Conservation (phyloP, 2,888 invertebrate species). For the Empis stercorea region DNA sequence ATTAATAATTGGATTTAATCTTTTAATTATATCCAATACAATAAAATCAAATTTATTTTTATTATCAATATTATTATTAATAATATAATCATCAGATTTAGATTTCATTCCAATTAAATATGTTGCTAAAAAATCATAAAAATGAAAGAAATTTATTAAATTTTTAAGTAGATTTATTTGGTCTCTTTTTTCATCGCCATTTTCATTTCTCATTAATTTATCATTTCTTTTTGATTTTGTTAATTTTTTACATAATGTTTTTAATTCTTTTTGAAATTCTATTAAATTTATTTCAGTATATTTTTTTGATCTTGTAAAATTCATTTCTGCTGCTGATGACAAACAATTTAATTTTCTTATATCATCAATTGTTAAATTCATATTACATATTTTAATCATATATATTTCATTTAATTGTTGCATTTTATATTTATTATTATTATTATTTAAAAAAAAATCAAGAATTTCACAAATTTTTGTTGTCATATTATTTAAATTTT, state of each 20-base stretch:
- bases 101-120: conserved; percentile 1
- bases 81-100: not conserved
- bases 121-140: conserved; percentile 29
- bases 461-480: not conserved
- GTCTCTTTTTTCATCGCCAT: not conserved
- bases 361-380: too few relatives aligned
- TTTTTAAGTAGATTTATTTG: conserved; percentile 17
- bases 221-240: not conserved
- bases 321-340: too few relatives aligned
- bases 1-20: conserved; percentile 16
- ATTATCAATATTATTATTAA: not conserved
- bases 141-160: conserved; percentile 31
- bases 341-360: too few relatives aligned
- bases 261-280: too few relatives aligned
- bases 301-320: too few relatives aligned
- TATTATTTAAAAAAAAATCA: not conserved
- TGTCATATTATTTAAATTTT: not conserved
- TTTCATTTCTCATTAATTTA: not conserved
- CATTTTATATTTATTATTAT: not conserved
- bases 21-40: conserved; percentile 27
- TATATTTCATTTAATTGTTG: too few relatives aligned
- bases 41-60: conserved; percentile 32
- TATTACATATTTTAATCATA: too few relatives aligned
- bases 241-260: too few relatives aligned
- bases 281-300: too few relatives aligned